phyloP scores from a whole-genome alignment of 1,140 invertebrate species.

The Neodiprion fabricii region DNA sequence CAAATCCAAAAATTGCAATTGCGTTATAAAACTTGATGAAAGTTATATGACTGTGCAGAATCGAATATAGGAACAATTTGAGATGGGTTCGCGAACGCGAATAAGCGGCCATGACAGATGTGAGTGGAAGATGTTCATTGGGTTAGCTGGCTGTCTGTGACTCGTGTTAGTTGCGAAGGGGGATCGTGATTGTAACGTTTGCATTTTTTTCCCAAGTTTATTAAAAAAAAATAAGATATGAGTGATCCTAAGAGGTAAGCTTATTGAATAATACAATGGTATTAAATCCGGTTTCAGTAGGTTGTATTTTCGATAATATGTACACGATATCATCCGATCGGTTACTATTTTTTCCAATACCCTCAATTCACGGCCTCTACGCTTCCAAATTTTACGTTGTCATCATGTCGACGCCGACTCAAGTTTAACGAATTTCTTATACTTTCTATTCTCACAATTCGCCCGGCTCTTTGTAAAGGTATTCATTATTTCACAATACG shows the following conservation, averaged over 20 bases:
- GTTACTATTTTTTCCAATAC: neutral
- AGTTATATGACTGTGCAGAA: too few relatives aligned
- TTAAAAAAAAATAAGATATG: constrained; percentile 32
- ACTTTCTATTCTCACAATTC: neutral
- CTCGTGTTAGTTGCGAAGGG: constrained; percentile 18
- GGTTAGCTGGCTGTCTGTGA: constrained; percentile 26
- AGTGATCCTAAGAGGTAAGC: constrained; percentile 54
- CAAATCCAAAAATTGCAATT: too few relatives aligned
- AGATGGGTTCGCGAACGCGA: constrained; percentile 20
- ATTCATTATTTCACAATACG: neutral
- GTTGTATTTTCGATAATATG: too few relatives aligned
- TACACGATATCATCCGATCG: too few relatives aligned
- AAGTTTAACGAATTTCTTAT: constrained; percentile 36
- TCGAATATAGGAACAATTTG: too few relatives aligned
- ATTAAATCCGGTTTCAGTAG: too few relatives aligned
- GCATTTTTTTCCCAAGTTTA: constrained; percentile 19
- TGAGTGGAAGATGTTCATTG: constrained; percentile 33
- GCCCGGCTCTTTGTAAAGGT: too few relatives aligned
- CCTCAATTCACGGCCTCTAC: neutral
- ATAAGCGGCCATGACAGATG: constrained; percentile 35
- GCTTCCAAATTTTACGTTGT: constrained; percentile 59
- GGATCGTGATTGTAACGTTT: constrained; percentile 29
- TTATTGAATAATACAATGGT: constrained; percentile 9
- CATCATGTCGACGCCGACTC: constrained; percentile 57
- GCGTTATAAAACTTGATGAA: too few relatives aligned